Evolutionary conservation across 2,888 invertebrate species (phyloP).

Genomic region (Tenthredo scrophulariae): DNA sequence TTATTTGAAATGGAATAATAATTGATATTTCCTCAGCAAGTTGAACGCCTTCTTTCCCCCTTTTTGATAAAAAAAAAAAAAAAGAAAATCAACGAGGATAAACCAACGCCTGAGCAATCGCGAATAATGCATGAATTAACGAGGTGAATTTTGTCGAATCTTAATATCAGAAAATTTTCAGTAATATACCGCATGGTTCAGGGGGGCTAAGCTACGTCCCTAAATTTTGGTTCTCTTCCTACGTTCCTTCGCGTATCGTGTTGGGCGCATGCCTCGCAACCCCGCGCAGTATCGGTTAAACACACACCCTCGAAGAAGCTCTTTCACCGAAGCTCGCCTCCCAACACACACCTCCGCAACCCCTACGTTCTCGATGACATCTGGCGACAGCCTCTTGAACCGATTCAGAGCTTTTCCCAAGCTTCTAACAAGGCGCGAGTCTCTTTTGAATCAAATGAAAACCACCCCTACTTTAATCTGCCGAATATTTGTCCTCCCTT

Average conservation of each 20-base stretch:
- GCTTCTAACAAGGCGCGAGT: slow-evolving; percentile 31
- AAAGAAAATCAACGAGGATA: not conserved
- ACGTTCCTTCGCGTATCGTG: slow-evolving; percentile 52
- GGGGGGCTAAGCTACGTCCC: slow-evolving; percentile 57
- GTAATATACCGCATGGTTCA: slow-evolving; percentile 55
- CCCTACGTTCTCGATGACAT: slow-evolving; percentile 36
- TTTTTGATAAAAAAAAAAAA: too few species aligned
- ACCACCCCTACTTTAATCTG: not conserved
- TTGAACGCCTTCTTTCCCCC: not conserved
- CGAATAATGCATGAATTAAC: not conserved
- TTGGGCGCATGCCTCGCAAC: slow-evolving; percentile 59
- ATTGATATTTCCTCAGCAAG: not conserved
- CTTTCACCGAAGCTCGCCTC: slow-evolving; percentile 40
- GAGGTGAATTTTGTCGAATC: not conserved
- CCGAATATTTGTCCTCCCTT: not conserved
- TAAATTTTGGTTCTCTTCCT: slow-evolving; percentile 61
- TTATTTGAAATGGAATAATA: not conserved
- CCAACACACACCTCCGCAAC: slow-evolving; percentile 21
- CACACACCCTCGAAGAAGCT: slow-evolving; percentile 57
- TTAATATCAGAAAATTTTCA: not conserved
- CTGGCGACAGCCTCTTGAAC: slow-evolving; percentile 38
- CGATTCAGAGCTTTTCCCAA: slow-evolving; percentile 28
- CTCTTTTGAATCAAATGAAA: slow-evolving; percentile 32
- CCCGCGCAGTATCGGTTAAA: slow-evolving; percentile 55
- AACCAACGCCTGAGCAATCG: not conserved